Conservation (phyloP, 2,113 vertebrate species). For the Oncorhynchus tshawytscha region DNA sequence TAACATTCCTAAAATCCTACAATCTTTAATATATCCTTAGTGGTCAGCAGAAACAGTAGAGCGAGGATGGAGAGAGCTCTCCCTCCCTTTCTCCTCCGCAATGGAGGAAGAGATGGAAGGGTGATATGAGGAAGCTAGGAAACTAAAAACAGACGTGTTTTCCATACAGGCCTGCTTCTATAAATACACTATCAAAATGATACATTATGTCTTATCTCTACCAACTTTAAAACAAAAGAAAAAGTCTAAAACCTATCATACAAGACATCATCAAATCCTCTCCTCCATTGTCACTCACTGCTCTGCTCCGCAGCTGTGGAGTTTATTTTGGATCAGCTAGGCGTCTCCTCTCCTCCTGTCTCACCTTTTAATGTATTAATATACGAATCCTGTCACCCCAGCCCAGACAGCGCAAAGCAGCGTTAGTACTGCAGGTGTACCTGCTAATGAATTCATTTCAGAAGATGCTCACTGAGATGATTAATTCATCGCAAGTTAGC, state of each 20-base stretch:
- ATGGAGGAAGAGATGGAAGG: background rate
- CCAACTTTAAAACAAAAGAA: background rate
- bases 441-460: conserved; percentile 71
- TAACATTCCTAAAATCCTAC: conserved; percentile 73
- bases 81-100: background rate
- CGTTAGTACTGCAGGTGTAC: conserved; percentile 17
- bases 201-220: background rate
- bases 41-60: conserved; percentile 51
- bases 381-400: conserved; percentile 8
- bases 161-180: background rate
- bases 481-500: conserved; percentile 64
- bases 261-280: too few relatives aligned
- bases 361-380: conserved; percentile 59
- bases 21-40: conserved; percentile 67
- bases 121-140: background rate
- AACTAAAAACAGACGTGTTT: background rate
- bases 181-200: background rate
- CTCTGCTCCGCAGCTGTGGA: conserved; percentile 39
- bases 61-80: background rate
- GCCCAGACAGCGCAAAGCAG: too few relatives aligned
- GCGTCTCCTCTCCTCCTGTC: too few relatives aligned
- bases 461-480: conserved; percentile 45
- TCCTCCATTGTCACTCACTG: too few relatives aligned
- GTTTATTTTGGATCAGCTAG: conserved; percentile 54
- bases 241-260: background rate